Evolutionary conservation across 1,140 invertebrate species (phyloP), one percentile per base, ranked within the genome.

Genomic region (Drosophila erecta): DNA sequence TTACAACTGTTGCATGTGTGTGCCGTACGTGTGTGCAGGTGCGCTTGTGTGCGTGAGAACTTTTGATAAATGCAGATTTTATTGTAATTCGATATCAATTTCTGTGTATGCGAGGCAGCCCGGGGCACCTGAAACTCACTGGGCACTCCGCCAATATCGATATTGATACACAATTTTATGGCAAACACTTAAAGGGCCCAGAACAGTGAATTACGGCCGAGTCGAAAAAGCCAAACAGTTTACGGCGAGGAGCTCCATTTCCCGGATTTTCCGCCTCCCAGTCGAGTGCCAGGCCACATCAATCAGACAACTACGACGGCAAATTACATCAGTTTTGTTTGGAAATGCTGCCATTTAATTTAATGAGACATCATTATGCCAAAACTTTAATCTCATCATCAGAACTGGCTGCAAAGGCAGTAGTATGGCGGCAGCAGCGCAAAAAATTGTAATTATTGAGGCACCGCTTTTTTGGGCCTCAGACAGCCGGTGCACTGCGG

Each of bases 351-450:
- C 73, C 64, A 77, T 76, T 77, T 77, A 76, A 57, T 76, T 77
- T 67, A 77, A 77, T 77, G 73, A 70, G 73, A 57, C 73, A 62
- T 77, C 75, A 76, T 77, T 76, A 77, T 77, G 73, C 64, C 73
- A 62, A 70, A 70, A 77, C 75, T 77, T 77, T 76, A 76, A 77
- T 77, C 75, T 54, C 73, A 70, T 70, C 50, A 53, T 27, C 46
- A 62, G 30, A 37, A 33, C 38, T 10, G 72, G 14, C 51, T 41
- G 33, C 4, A 56, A 53, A 66, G 38, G 51, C 20, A 50, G 50
- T 51, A 41, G 14, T 14, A 14, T 1, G 27, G 27, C 40, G 15
- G 22, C 47, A 44, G 41, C 41, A 20, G 17, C 20, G 22, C 53
- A 38, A 59, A 76, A 58, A 75, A 38, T 14, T 76, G 73, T 76